These are phyloP conservation scores for Manacus vitellinus DNA, from an alignment of 2,113 vertebrate species.

Conservation along the genomic window DNA sequence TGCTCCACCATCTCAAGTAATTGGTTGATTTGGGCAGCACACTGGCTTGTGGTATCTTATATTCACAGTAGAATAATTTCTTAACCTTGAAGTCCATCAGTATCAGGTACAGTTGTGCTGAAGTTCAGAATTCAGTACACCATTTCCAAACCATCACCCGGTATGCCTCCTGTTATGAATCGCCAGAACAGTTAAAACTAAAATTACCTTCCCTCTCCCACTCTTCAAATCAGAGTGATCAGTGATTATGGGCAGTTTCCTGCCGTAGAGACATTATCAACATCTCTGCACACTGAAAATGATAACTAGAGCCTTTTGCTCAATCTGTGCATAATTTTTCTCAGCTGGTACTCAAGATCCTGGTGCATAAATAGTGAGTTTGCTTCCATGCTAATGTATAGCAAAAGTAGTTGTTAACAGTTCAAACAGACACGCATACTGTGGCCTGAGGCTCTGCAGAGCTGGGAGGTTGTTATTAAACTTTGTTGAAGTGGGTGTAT, in stretches of 20 bases:
- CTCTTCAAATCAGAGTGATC: constrained; percentile 12
- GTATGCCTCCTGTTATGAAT: background rate
- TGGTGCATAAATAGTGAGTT: background rate
- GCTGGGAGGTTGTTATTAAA: background rate
- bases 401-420: background rate
- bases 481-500: background rate
- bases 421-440: background rate
- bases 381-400: background rate
- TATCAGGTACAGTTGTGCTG: background rate
- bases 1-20: background rate
- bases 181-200: background rate
- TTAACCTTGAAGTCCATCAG: background rate
- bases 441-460: background rate
- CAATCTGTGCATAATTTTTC: background rate
- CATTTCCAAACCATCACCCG: background rate
- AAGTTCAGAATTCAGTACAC: background rate
- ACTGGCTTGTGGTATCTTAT: background rate
- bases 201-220: background rate
- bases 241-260: background rate
- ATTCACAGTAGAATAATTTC: background rate
- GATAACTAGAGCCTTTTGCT: background rate
- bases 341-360: background rate
- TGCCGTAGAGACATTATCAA: background rate
- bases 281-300: background rate
- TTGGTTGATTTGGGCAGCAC: background rate